Evolutionary conservation across 2,888 invertebrate genomes (phyloP), one percentile per base, ranked within the genome.

Genomic region (Anoplius nigerrimus): DNA sequence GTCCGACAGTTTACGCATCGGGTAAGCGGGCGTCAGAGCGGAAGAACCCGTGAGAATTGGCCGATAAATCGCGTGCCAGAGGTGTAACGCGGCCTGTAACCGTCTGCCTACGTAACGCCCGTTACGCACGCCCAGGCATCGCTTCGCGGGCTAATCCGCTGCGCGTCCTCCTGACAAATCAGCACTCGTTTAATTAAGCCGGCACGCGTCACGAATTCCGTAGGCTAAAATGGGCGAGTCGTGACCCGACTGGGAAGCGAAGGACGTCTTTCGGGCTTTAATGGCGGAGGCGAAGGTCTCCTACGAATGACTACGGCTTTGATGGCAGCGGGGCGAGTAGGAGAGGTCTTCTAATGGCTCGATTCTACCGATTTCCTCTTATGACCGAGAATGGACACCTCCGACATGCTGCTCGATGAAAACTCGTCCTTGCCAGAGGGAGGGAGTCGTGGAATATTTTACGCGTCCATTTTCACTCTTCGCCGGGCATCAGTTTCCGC

Each of bases 151-250:
- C 24, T 45, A 48, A 53, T 51, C 13, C 34, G 48, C 46, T 48
- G 15, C 57, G 61, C 62, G 54, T 55, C 34, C 34, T 11, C 57
- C 34, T 24, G 18, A 65, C 46, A 34, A 62, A 66, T 70, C 72
- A 34, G 56, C 34, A 8, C 46, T 54, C 66, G 60, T 66, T 65
- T 71, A 67, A 72, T 71, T 64, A 71, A 71, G 64, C 55, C 61
- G 55, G 27, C 22, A 60, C 21, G 16, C 34, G 16, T 54, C 46
- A 43, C 62, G 52, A 55, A 21, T 42, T 46, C 11, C 46, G 22
- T 13, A 20, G 46, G 15, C 27, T 57, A 61, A 21, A 65, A 62
- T 63, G 62, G 27, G 45, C 34, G 21, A 48, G 60, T 66, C 72
- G 66, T 72, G 72, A 69, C 57, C 34, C 22, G 45, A 51, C 51